Conservation (phyloP, 2,113 vertebrate species). For the Etia nguti region DNA sequence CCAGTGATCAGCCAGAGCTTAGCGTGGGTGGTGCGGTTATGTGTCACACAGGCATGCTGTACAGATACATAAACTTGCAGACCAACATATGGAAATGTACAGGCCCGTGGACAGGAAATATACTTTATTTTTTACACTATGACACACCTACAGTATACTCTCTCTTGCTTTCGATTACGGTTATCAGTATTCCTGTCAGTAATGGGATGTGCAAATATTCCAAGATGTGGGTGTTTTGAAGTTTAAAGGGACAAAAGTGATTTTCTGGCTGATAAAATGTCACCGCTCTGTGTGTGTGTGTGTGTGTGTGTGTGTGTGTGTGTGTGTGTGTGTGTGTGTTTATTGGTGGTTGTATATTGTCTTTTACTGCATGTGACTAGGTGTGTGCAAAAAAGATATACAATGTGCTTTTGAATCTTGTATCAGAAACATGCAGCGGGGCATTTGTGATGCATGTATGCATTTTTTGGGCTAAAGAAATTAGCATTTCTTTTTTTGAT, state of each 20-base stretch:
- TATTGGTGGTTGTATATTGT: not conserved
- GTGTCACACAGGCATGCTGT: not conserved
- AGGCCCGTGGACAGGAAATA: not conserved
- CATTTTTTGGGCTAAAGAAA: conserved; percentile 18
- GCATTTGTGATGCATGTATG: not conserved
- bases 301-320: not conserved
- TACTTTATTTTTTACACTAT: not conserved
- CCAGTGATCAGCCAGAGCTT: not conserved
- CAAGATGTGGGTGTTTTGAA: not conserved
- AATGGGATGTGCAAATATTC: conserved; percentile 5
- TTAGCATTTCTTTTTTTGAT: conserved; percentile 31
- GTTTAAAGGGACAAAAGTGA: conserved; percentile 6
- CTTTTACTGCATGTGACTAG: not conserved
- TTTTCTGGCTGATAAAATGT: conserved; percentile 40
- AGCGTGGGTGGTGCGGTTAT: not conserved
- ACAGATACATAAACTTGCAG: not conserved
- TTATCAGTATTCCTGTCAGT: not conserved
- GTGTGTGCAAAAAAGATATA: not conserved
- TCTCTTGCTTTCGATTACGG: not conserved
- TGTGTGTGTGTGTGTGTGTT: not conserved
- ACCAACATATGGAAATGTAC: not conserved
- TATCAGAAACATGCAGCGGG: not conserved
- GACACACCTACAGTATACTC: not conserved
- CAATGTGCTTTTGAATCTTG: not conserved
- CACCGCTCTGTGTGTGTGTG: not conserved